Base-by-base conservation (phyloP, 2,113 vertebrate species). In the Trematomus loennbergii region DNA sequence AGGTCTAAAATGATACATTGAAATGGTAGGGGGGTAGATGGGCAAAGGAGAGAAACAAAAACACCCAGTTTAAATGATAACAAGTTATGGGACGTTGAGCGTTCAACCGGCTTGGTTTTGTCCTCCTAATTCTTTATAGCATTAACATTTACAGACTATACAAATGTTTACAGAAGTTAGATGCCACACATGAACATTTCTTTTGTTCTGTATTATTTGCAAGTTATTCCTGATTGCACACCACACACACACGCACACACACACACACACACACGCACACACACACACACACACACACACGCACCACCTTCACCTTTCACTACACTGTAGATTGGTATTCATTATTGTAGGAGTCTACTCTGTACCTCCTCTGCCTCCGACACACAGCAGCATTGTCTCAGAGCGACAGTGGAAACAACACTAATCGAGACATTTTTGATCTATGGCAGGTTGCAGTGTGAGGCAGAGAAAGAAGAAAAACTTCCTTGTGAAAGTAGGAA, bases 401-500 rank as follows among this genome's bases (percentile, higher is more conserved):
- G 79, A 48, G 74, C 40, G 53, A 79, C 75, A 57, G 58, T 84
- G 82, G 82, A 85, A 90, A 83, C 84, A 84, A 60, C 67, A 54
- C 60, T 33, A 50, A 78, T 64, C 60, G 65, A 86, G 78, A 82
- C 74, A 78, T 78, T 79, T 89, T 93, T 92, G 87, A 92, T 93
- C 89, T 83, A 79, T 76, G 79, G 84, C 89, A 92, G 84, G 91
- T 92, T 89, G 78, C 75, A 85, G 62, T 88, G 78, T 76, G 83
- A 85, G 81, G 78, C 85, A 85, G 81, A 78, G 81, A 86, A 88
- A 81, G 77, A 78, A 87, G 71, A 86, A 89, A 88, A 88, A 88
- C 88, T 89, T 93, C 92, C 92, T 89, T 93, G 87, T 91, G 89
- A 93, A 88, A 91, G 91, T 87, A 92, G 87, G 94, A 95, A 94